Percentiles rank a stretch among this genome's conserved stretches.
phyloP scores from a whole-genome alignment of 2,113 vertebrate species.

The Laticauda laticaudata region DNA sequence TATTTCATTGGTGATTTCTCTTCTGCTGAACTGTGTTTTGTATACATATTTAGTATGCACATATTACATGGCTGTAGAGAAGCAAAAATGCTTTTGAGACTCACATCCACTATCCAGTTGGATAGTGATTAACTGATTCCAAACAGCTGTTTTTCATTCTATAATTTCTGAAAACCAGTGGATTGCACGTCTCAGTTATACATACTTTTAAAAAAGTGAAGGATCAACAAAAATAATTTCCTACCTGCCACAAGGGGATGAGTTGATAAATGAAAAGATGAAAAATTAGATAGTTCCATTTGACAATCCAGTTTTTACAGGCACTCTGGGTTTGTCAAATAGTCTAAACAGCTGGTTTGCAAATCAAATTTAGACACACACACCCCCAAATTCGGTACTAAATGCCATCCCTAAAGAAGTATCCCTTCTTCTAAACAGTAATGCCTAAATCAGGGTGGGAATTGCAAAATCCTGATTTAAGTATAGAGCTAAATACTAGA shows the following conservation, averaged over 20 bases:
- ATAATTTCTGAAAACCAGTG: conserved; percentile 7
- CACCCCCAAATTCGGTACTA: conserved; percentile 50
- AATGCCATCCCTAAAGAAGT: conserved; percentile 57
- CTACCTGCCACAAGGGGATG: background rate
- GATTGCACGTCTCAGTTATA: conserved; percentile 21
- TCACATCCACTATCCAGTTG: background rate
- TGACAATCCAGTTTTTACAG: background rate
- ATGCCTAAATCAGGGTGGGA: conserved; percentile 39
- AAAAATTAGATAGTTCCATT: conserved; percentile 49
- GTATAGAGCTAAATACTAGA: background rate
- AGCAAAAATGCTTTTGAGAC: conserved; percentile 46
- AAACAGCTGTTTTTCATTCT: conserved; percentile 48
- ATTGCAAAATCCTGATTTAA: background rate
- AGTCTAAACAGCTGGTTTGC: conserved; percentile 60
- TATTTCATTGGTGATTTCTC: conserved; percentile 48
- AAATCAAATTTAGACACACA: background rate
- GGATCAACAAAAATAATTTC: conserved; percentile 8
- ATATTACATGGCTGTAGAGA: conserved; percentile 40
- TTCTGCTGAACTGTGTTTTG: background rate
- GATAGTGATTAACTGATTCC: conserved; percentile 9
- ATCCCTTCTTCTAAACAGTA: conserved; percentile 38
- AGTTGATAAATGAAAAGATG: conserved; percentile 33
- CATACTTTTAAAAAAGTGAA: conserved; percentile 18
- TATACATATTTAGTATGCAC: background rate
- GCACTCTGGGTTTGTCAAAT: conserved; percentile 45